phyloP scores from a whole-genome alignment of 2,113 vertebrate species.

The Hippocampus barbouri region DNA sequence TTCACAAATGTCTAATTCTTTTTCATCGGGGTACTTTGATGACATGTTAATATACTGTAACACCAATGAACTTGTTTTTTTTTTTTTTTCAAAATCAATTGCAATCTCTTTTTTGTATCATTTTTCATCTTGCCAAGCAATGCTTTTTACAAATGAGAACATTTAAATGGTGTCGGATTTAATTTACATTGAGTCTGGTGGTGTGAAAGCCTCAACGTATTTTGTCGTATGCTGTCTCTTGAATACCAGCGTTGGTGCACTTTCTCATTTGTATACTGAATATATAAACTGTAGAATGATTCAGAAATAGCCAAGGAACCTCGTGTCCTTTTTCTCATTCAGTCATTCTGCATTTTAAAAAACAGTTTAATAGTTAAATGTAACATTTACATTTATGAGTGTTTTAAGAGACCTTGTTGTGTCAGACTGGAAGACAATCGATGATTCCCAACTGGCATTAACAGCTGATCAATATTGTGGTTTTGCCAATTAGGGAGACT shows the following conservation, averaged over 20 bases:
- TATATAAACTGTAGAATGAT: not conserved
- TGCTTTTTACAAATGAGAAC: not conserved
- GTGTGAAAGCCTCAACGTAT: not conserved
- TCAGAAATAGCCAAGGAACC: conserved; percentile 2
- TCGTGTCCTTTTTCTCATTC: conserved; percentile 12
- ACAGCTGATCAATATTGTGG: conserved; percentile 52
- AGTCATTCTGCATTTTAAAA: not conserved
- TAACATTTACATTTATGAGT: conserved; percentile 34
- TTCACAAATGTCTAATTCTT: too few species aligned
- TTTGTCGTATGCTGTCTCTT: not conserved
- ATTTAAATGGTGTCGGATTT: not conserved
- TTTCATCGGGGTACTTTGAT: too few species aligned
- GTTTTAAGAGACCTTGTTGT: conserved; percentile 64
- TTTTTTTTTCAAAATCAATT: too few species aligned
- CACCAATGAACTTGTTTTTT: too few species aligned
- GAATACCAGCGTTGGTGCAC: not conserved
- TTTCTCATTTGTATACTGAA: not conserved
- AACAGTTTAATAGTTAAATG: conserved; percentile 31
- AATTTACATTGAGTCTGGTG: not conserved
- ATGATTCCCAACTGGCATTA: conserved; percentile 48
- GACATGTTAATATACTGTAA: too few species aligned
- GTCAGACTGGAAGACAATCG: conserved; percentile 44
- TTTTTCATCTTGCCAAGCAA: too few species aligned
- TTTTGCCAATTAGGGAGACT: conserved; percentile 34
- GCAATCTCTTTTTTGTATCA: too few species aligned